Evolutionary conservation across 2,888 invertebrate genomes (phyloP), one percentile per base, ranked within the genome.

Genomic region (Cephus pygmeus): DNA sequence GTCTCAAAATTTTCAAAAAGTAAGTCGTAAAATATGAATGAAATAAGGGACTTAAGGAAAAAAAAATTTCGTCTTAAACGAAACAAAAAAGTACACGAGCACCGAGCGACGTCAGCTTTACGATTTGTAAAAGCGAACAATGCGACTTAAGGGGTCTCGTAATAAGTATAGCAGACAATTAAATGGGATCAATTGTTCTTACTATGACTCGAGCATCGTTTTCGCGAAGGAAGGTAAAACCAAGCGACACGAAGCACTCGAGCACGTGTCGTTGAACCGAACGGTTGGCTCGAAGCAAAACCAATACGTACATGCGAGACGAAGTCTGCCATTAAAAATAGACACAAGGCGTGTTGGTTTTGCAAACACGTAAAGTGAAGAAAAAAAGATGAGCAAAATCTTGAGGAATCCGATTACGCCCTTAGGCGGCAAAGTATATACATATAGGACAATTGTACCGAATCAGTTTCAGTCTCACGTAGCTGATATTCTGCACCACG

Each of bases 391-490:
- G 79, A 80, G 79, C 74, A 77, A 81, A 83, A 83, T 83, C 82
- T 81, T 81, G 80, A 23, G 81, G 79, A 85, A 85, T 85, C 82
- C 81, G 84, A 84, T 85, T 85, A 83, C 81, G 77, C 77, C 75
- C 75, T 79, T 81, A 82, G 79, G 78, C 78, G 76, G 79, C 73
- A 56, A 23, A 56, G 56, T 56, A 23, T 23, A 34, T 73, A 40
- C 15, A 34, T 73, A 75, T 30, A 75, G 73, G 81, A 79, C 78
- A 80, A 79, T 84, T 83, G 82, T 83, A 80, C 78, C 79, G 83
- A 87, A 85, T 87, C 84, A 84, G 84, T 85, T 85, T 85, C 83
- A 82, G 78, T 82, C 84, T 83, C 86, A 86, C 87, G 86, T 86
- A 85, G 56, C 23, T 23, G 82, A 81, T 82, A 82, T 84, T 85